phyloP scores from a whole-genome alignment of 2,797 vertebrate species.

The Pipistrellus nathusii region DNA sequence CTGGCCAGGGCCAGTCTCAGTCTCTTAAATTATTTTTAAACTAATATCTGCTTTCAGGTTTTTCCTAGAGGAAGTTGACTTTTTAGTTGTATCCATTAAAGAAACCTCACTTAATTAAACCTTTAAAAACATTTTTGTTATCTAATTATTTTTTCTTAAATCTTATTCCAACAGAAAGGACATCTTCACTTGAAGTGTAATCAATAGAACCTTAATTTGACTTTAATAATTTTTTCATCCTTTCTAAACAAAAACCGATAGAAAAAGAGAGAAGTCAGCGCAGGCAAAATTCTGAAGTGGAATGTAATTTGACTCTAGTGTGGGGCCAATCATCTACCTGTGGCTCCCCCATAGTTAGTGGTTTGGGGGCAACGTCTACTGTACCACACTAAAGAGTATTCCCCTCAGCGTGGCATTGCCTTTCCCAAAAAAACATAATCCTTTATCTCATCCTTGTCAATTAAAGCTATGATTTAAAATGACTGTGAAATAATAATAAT shows the following conservation, averaged over 20 bases:
- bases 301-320: background rate
- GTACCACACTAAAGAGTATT: background rate
- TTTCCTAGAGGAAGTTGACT: background rate
- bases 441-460: background rate
- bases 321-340: background rate
- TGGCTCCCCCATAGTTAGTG: rapidly evolving
- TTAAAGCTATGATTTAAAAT: background rate
- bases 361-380: background rate
- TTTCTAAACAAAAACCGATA: constrained; percentile 31
- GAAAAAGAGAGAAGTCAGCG: background rate
- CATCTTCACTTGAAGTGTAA: background rate
- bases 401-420: background rate
- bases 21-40: background rate
- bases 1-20: background rate
- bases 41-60: background rate
- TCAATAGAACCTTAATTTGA: constrained; percentile 18
- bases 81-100: background rate
- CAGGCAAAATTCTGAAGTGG: background rate
- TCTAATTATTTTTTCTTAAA: constrained; percentile 22
- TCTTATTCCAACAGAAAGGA: background rate
- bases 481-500: background rate
- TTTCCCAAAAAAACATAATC: background rate
- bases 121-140: background rate
- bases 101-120: background rate
- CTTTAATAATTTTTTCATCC: constrained; percentile 16